Evolutionary conservation across 1,140 invertebrate genomes (phyloP).

Genomic region (Ladona fulva): DNA sequence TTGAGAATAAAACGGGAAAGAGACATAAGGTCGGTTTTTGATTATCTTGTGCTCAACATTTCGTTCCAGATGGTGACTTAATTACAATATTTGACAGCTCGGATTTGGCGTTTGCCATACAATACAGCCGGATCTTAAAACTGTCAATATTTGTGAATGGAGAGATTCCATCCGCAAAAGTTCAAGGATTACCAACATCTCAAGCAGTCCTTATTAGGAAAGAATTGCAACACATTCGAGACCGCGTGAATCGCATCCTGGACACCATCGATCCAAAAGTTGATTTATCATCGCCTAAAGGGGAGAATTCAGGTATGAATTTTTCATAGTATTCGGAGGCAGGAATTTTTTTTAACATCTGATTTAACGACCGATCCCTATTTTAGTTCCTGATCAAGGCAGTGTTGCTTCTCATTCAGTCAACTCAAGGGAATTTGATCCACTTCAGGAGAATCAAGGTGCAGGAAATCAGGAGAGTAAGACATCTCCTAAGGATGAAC

Average conservation of each 20-base stretch:
- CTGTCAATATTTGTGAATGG: conserved; percentile 47
- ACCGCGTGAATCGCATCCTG: conserved; percentile 49
- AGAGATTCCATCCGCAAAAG: background rate
- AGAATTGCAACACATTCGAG: conserved; percentile 48
- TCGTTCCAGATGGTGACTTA: conserved; percentile 56
- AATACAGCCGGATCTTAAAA: conserved; percentile 58
- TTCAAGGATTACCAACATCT: conserved; percentile 13
- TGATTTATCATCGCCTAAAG: background rate
- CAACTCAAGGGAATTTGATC: conserved; percentile 1
- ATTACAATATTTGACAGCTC: conserved; percentile 67
- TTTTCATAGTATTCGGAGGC: background rate
- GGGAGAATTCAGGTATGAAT: background rate
- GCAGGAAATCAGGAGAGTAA: background rate
- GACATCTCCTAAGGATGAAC: background rate
- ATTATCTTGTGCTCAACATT: conserved; percentile 8
- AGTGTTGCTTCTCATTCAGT: background rate
- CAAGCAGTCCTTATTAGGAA: conserved; percentile 42
- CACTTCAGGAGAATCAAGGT: conserved; percentile 1
- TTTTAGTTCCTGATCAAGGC: background rate
- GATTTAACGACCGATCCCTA: background rate
- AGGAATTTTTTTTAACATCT: too few species aligned
- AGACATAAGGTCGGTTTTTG: background rate
- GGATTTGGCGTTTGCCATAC: conserved; percentile 62
- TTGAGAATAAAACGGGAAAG: too few species aligned
- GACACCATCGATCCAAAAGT: conserved; percentile 38